These are phyloP conservation scores for Perizoma flavofasciatum DNA, from an alignment of 2,888 invertebrate species.

Conservation along the genomic window DNA sequence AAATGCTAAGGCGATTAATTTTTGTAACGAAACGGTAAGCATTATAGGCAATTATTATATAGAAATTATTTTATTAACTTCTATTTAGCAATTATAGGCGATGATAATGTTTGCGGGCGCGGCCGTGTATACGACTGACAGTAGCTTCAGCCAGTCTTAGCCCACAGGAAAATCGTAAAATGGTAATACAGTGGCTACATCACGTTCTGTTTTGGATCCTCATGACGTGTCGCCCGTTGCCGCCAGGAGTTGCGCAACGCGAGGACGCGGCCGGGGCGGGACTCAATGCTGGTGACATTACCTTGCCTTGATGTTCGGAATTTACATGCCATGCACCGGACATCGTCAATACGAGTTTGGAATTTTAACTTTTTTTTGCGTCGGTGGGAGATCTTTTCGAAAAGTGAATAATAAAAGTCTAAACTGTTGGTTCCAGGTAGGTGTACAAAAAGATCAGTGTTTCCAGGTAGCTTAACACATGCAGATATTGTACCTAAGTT, in stretches of 20 bases:
- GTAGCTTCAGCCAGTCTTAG: slow-evolving; percentile 41
- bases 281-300: slow-evolving; percentile 43
- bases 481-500: too few species aligned
- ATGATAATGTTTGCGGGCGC: slow-evolving; percentile 41
- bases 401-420: slow-evolving; percentile 2
- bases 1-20: slow-evolving; percentile 31
- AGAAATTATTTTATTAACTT: slow-evolving; percentile 25
- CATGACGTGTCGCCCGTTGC: slow-evolving; percentile 63
- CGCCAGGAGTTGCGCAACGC: slow-evolving; percentile 57
- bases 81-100: slow-evolving; percentile 30
- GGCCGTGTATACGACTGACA: slow-evolving; percentile 42
- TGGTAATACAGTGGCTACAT: slow-evolving; percentile 66
- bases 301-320: slow-evolving; percentile 42
- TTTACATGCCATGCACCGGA: slow-evolving; percentile 42
- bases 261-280: slow-evolving; percentile 60
- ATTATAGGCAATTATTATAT: too few species aligned
- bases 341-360: slow-evolving; percentile 32
- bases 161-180: slow-evolving; percentile 69
- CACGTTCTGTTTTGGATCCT: slow-evolving; percentile 60
- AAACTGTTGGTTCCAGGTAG: background rate
- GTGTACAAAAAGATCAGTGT: background rate
- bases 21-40: slow-evolving; percentile 25
- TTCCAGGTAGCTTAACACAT: too few species aligned
- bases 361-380: slow-evolving; percentile 22
- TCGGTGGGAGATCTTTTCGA: slow-evolving; percentile 12